A percentile compares a stretch with the other conserved stretches of the same genome.
Evolutionary conservation across 2,797 vertebrate genomes (phyloP).

Genomic region (Gobionotothen gibberifrons): DNA sequence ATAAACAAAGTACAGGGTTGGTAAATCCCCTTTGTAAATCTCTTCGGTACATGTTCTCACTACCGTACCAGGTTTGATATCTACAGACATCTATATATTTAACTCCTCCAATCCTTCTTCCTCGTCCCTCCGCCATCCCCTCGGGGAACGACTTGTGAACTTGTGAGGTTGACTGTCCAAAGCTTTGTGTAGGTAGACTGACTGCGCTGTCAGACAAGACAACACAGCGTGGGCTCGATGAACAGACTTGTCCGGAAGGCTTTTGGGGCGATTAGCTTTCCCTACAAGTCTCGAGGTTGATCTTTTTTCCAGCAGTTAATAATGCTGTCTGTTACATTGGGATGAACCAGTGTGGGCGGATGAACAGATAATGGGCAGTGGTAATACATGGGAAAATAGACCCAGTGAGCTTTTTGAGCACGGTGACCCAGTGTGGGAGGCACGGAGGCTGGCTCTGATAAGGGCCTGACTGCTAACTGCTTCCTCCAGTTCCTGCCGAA

Average conservation of each 20-base stretch:
- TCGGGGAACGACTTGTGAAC: slow-evolving; percentile 17
- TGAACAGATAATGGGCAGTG: slow-evolving; percentile 71
- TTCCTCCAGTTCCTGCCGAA: slow-evolving; percentile 67
- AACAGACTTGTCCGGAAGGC: slow-evolving; percentile 56
- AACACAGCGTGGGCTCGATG: slow-evolving; percentile 17
- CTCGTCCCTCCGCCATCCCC: slow-evolving; percentile 26
- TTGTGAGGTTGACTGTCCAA: slow-evolving; percentile 27
- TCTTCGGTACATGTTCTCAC: slow-evolving; percentile 17
- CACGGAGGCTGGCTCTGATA: slow-evolving; percentile 69
- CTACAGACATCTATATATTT: slow-evolving; percentile 33
- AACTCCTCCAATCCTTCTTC: slow-evolving; percentile 27
- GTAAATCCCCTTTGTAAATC: slow-evolving; percentile 36
- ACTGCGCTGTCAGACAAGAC: slow-evolving; percentile 23
- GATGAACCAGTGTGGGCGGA: slow-evolving; percentile 75
- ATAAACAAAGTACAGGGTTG: slow-evolving; percentile 48
- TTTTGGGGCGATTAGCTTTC: slow-evolving; percentile 54
- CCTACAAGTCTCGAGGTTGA: slow-evolving; percentile 41
- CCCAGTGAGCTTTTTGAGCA: slow-evolving; percentile 63
- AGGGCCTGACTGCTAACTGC: slow-evolving; percentile 69
- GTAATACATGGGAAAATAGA: slow-evolving; percentile 61
- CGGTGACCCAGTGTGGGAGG: slow-evolving; percentile 79
- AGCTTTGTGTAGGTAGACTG: slow-evolving; percentile 38
- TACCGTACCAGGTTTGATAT: slow-evolving; percentile 20
- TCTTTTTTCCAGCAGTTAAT: slow-evolving; percentile 59
- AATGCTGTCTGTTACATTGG: slow-evolving; percentile 63